phyloP scores from a whole-genome alignment of 2,113 vertebrate species.

The Suncus etruscus region DNA sequence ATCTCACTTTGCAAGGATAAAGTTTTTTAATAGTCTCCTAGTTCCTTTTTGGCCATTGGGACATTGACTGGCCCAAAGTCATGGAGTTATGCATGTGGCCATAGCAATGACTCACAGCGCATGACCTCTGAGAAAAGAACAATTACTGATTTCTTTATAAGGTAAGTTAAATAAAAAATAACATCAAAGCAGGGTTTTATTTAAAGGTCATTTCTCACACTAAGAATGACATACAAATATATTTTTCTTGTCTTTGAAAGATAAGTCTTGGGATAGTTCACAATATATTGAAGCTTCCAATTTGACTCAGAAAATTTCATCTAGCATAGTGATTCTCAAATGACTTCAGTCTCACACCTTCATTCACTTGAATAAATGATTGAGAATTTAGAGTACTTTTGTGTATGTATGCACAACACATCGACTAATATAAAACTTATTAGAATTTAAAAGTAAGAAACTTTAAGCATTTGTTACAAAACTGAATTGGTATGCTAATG shows the following conservation, averaged over 20 bases:
- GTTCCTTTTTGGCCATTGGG: background rate
- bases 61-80: slow-evolving; percentile 37
- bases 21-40: background rate
- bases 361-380: slow-evolving; percentile 11
- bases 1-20: background rate
- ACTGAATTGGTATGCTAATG: background rate
- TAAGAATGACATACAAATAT: background rate
- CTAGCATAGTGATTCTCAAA: background rate
- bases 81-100: background rate
- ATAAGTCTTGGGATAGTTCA: background rate
- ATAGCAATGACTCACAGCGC: background rate
- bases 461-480: background rate
- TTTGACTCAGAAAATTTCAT: background rate
- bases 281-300: background rate
- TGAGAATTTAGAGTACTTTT: background rate
- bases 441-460: slow-evolving; percentile 37
- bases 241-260: slow-evolving; percentile 43
- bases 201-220: slow-evolving; percentile 5
- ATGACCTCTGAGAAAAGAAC: slow-evolving; percentile 30
- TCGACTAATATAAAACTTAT: background rate
- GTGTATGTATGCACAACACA: background rate
- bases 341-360: background rate
- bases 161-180: slow-evolving; percentile 32
- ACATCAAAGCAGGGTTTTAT: background rate
- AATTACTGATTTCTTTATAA: slow-evolving; percentile 32